Base-by-base conservation (phyloP, 2,888 invertebrate genomes). In the Plagodis pulveraria region DNA sequence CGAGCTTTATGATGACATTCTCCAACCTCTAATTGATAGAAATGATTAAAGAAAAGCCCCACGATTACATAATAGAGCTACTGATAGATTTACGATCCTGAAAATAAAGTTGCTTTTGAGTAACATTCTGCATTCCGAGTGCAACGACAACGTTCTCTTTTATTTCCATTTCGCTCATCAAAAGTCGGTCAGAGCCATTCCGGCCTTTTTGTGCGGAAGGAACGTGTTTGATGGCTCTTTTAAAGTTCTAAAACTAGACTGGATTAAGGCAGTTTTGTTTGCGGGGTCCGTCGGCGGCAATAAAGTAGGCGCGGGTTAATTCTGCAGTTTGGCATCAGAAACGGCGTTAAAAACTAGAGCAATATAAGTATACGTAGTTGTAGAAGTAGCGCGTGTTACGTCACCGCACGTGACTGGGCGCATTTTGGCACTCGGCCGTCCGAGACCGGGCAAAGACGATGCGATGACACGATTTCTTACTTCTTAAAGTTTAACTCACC, bases 341-440 rank as follows among this genome's bases (percentile, higher is more conserved):
- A 75, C 73, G 73, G 78, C 77, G 81, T 82, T 85, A 84, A 87
- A 87, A 89, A 88, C 87, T 87, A 87, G 87, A 84, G 87, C 87
- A 87, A 89, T 89, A 86, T 86, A 87, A 8, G 10, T 40, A 40
- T 86, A 87, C 40, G 10, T 40, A 40, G 84, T 87, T 83, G 80
- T 87, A 84, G 80, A 84, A 88, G 84, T 82, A 84, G 84, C 80
- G 65, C 70, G 77, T 78, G 81, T 84, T 86, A 84, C 74, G 81
- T 82, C 81, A 84, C 72, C 74, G 81, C 76, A 83, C 86, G 86
- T 87, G 85, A 82, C 80, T 76, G 61, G 67, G 59, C 71, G 63
- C 69, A 67, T 78, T 81, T 87, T 88, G 88, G 86, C 87, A 84
- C 74, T 68, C 78, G 68, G 71, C 80, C 78, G 70, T 63, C 59